phyloP scores from a whole-genome alignment of 2,888 invertebrate genomes.

The Drosophila merina region DNA sequence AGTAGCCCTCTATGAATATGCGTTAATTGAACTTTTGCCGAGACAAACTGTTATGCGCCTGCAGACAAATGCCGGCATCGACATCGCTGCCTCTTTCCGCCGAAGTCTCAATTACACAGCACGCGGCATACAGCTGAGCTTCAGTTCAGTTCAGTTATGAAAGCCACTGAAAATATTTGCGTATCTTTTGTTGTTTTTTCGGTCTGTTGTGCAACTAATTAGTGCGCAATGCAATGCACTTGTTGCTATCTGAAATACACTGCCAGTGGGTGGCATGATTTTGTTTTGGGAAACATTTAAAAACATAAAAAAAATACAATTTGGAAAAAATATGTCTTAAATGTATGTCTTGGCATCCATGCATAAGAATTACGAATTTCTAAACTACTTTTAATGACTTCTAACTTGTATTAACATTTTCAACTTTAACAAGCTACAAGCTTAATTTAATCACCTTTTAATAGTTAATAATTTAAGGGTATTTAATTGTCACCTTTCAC shows the following conservation, averaged over 20 bases:
- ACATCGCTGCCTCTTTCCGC: slow-evolving; percentile 13
- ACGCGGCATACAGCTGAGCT: slow-evolving; percentile 29
- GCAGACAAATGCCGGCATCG: slow-evolving; percentile 46
- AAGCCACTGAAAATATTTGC: slow-evolving; percentile 71
- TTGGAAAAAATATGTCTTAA: background rate
- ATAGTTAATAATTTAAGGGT: background rate
- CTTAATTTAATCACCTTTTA: background rate
- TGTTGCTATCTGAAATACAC: slow-evolving; percentile 42
- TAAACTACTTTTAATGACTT: background rate
- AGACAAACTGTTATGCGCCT: slow-evolving; percentile 77
- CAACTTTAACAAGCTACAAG: background rate
- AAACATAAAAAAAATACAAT: background rate
- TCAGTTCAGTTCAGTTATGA: slow-evolving; percentile 57
- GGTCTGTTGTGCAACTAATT: slow-evolving; percentile 81
- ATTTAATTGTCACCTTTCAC: slow-evolving; percentile 11
- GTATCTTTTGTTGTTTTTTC: slow-evolving; percentile 78
- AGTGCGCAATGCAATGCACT: slow-evolving; percentile 73
- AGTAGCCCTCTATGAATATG: slow-evolving; percentile 57
- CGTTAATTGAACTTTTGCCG: slow-evolving; percentile 78
- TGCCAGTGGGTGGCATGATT: background rate
- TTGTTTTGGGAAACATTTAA: background rate
- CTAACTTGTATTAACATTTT: too few species aligned
- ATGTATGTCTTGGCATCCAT: too few species aligned
- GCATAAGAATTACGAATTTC: background rate
- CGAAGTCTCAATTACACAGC: slow-evolving; percentile 60